These are phyloP conservation scores for Scaptomyza polygonia DNA, from an alignment of 2,888 invertebrate species.

Conservation along the genomic window DNA sequence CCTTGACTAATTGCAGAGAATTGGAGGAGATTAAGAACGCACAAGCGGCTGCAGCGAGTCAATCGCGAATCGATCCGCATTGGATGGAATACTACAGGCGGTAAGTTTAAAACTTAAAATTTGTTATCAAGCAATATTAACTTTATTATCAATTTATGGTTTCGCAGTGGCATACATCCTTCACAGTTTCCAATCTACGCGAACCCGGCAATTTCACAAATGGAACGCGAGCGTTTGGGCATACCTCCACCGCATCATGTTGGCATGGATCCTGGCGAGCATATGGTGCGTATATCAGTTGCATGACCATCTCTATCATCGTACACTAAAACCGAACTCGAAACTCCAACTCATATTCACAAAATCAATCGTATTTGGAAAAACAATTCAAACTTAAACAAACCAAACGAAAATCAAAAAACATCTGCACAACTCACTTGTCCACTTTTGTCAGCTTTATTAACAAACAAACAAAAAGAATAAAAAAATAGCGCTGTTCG, in stretches of 20 bases:
- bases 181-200: constrained; percentile 88
- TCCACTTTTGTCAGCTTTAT: constrained; percentile 48
- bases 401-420: constrained; percentile 42
- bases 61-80: constrained; percentile 90
- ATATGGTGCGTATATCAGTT: constrained; percentile 88
- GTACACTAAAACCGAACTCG: constrained; percentile 36
- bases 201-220: constrained; percentile 91
- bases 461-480: constrained; percentile 36
- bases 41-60: constrained; percentile 86
- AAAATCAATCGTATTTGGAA: constrained; percentile 84
- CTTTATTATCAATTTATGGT: background rate
- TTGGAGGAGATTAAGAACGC: constrained; percentile 92
- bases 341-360: constrained; percentile 79
- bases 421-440: constrained; percentile 57
- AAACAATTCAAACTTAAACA: constrained; percentile 30
- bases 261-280: constrained; percentile 91
- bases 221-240: constrained; percentile 95
- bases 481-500: constrained; percentile 6
- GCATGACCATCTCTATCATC: constrained; percentile 51
- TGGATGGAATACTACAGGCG: constrained; percentile 95
- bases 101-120: constrained; percentile 41
- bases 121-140: background rate
- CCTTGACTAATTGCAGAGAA: constrained; percentile 86
- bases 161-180: constrained; percentile 86
- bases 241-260: constrained; percentile 87